phyloP scores from a whole-genome alignment of 2,797 vertebrate species.

The Peromyscus nudipes region DNA sequence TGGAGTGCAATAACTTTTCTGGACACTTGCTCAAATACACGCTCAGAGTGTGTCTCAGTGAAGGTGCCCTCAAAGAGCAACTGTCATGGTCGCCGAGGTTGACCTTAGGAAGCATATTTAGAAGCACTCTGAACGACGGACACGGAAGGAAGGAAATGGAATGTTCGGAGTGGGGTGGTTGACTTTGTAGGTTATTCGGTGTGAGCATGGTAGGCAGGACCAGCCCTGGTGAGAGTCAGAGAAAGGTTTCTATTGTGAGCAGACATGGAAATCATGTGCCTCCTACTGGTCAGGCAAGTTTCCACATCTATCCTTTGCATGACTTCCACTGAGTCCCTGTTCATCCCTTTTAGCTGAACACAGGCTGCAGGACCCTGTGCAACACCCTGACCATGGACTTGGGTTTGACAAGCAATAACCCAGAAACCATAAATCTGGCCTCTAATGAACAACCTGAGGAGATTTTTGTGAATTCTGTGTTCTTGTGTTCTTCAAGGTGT shows the following conservation, averaged over 20 bases:
- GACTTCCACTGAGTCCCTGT: not conserved
- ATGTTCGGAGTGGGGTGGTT: not conserved
- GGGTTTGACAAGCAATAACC: not conserved
- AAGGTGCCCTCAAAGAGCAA: not conserved
- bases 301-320: not conserved
- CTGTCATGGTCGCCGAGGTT: not conserved
- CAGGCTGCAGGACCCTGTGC: accelerated
- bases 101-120: constrained; percentile 5
- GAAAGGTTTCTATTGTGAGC: not conserved
- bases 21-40: not conserved
- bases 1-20: not conserved
- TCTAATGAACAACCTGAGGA: not conserved
- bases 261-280: not conserved
- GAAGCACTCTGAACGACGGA: not conserved
- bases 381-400: not conserved
- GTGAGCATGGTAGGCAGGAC: not conserved
- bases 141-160: not conserved
- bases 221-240: not conserved
- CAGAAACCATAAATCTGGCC: not conserved
- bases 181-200: not conserved
- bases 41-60: not conserved
- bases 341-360: not conserved
- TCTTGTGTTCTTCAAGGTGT: not conserved
- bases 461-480: not conserved
- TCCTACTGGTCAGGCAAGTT: not conserved